A percentile compares a stretch with the other conserved stretches of the same genome.
These are phyloP conservation scores for Lycia hirtaria DNA, from an alignment of 2,888 invertebrate genomes.

Conservation along the genomic window DNA sequence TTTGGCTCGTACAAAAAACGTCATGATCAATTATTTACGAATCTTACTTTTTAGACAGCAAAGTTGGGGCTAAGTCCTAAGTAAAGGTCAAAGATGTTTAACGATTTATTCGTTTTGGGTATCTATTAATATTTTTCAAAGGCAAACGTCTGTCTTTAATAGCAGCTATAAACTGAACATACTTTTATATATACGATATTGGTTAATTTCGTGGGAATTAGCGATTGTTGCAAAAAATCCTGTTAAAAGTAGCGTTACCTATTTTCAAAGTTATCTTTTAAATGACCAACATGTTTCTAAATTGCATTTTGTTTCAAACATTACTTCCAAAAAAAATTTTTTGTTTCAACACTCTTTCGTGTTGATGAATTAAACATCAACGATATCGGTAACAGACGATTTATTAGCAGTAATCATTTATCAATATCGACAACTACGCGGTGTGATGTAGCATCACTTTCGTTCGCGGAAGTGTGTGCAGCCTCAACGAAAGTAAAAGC, in stretches of 20 bases:
- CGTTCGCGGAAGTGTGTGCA: constrained; percentile 73
- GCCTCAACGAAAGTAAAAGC: constrained; percentile 78
- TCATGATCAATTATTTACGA: constrained; percentile 61
- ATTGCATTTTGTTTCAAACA: neutral
- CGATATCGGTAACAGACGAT: constrained; percentile 6
- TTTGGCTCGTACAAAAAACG: constrained; percentile 55
- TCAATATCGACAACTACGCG: constrained; percentile 27
- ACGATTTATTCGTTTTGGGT: constrained; percentile 26
- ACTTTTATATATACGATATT: neutral
- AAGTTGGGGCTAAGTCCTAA: constrained; percentile 38
- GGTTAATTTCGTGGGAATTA: neutral
- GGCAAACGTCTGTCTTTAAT: constrained; percentile 1
- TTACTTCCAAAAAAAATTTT: too few relatives aligned
- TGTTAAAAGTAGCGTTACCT: too few relatives aligned
- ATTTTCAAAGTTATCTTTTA: neutral
- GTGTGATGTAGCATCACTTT: constrained; percentile 58
- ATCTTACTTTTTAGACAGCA: constrained; percentile 45
- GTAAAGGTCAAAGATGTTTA: constrained; percentile 38
- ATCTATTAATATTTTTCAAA: constrained; percentile 2
- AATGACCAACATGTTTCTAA: neutral
- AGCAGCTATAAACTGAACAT: constrained; percentile 3
- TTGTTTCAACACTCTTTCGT: neutral
- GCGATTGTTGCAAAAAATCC: too few relatives aligned
- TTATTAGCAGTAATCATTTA: constrained; percentile 16
- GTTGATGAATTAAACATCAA: constrained; percentile 13